phyloP scores from a whole-genome alignment of 2,113 vertebrate species.

The Misgurnus mizolepis region DNA sequence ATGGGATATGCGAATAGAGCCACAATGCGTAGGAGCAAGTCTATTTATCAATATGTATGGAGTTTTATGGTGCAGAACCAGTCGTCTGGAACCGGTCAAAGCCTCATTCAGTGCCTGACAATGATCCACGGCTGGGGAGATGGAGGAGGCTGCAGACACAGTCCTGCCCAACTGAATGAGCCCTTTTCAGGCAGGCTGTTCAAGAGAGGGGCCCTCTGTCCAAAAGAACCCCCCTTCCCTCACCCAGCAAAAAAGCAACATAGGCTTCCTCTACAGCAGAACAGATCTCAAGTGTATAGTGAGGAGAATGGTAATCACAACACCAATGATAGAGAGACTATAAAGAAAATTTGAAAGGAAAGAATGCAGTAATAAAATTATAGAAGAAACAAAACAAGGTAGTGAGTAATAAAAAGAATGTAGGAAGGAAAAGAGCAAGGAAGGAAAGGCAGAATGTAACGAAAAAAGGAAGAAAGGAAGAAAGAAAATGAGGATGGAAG shows the following conservation, averaged over 20 bases:
- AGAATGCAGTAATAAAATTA: no score
- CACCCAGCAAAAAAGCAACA: constrained; percentile 27
- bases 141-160: constrained; percentile 24
- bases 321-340: neutral
- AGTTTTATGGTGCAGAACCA: constrained; percentile 67
- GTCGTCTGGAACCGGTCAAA: constrained; percentile 67
- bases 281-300: constrained; percentile 57
- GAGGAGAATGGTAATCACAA: constrained; percentile 71
- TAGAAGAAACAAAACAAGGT: neutral
- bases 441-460: neutral
- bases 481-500: neutral
- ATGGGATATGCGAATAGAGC: constrained; percentile 55
- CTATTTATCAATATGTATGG: constrained; percentile 64
- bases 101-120: constrained; percentile 73
- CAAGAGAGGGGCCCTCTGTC: constrained; percentile 64
- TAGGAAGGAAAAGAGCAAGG: neutral
- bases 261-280: constrained; percentile 52
- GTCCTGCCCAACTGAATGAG: constrained; percentile 68
- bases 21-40: constrained; percentile 53
- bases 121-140: constrained; percentile 61
- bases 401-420: neutral
- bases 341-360: no score
- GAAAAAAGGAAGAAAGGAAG: no score
- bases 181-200: constrained; percentile 69
- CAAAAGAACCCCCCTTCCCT: constrained; percentile 34